A percentile compares a stretch with the other conserved stretches of the same genome.
Evolutionary conservation across 23 tunicate genomes (phyloP).

Genomic region (Corella eumyota): DNA sequence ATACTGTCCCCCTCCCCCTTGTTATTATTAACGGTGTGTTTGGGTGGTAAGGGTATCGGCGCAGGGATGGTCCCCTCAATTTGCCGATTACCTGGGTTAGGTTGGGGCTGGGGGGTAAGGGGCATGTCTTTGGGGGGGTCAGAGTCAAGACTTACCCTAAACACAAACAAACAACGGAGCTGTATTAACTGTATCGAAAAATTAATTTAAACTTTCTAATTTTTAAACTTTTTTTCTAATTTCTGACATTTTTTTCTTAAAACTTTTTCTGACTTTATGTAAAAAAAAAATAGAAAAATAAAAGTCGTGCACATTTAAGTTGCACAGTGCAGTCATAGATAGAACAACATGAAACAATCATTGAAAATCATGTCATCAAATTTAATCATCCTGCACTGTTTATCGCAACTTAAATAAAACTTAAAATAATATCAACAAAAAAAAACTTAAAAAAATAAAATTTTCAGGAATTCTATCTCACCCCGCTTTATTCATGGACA

Average conservation of each 20-base stretch:
- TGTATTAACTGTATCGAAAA: conserved; percentile 19
- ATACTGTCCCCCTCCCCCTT: conserved; percentile 29
- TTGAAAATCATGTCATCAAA: not conserved
- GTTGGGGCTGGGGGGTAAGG: conserved; percentile 54
- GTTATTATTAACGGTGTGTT: conserved; percentile 7
- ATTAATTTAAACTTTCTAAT: no score
- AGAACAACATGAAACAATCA: conserved; percentile 12
- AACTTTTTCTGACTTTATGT: no score
- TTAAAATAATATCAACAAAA: not conserved
- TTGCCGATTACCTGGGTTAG: conserved; percentile 19
- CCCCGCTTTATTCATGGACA: conserved; percentile 23
- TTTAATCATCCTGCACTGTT: conserved; percentile 30
- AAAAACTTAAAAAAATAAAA: not conserved
- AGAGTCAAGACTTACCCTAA: conserved; percentile 43
- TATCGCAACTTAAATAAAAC: not conserved
- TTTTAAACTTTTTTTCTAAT: no score
- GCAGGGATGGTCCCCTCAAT: conserved; percentile 46
- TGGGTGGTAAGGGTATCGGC: conserved; percentile 56
- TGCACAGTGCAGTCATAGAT: conserved; percentile 16
- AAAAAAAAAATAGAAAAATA: no score
- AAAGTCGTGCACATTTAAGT: no score
- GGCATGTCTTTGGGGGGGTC: conserved; percentile 47
- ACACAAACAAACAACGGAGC: conserved; percentile 47
- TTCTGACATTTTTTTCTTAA: no score
- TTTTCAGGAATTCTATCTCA: conserved; percentile 25